Base-by-base conservation (phyloP, 2,888 invertebrate genomes). In the Caenorhabditis sp. region DNA sequence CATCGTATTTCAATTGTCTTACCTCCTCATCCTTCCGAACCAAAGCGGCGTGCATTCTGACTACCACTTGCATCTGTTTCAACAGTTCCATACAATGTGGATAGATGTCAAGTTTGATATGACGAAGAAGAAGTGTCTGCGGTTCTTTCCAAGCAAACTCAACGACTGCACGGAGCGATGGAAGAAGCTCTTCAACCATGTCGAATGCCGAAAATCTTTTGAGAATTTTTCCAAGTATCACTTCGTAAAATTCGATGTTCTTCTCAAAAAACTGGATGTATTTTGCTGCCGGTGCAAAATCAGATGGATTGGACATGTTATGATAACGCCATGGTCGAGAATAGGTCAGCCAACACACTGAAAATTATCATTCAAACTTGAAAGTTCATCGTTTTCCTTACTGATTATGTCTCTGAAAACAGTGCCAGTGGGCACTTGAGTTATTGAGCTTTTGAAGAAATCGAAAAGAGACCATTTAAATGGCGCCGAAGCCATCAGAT, bases 151-250 rank as follows among this genome's bases (percentile, higher is more conserved):
- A 87, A 19, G 85, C 61, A 35, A 81, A 86, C 22, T 87, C 87
- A 22, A 84, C 47, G 0, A 87, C 56, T 7, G 76, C 31, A 51
- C 77, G 64, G 26, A 85, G 64, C 1, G 69, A 74, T 7, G 58
- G 47, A 0, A 81, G 26, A 8, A 83, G 58, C 22, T 85, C 85
- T 8, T 70, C 54, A 12, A 51, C 70, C 38, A 84, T 72, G n/a
- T 85, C 84, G 24, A 84, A 80, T 16, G 83, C 83, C 6, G 83
- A 41, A 41, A 86, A 81, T 49, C 80, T 82, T 73, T 86, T 85
- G 69, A 88, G 49, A 1, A 89, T 87, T 64, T 89, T 89, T 2
- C 89, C 89, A 26, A 88, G 81, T 4, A 89, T 68, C 19, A 87
- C 61, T 22, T 86, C 79, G 66, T 88, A 89, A 59, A 85, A 89